Evolutionary conservation across 2,113 vertebrate species (phyloP).

Genomic region (Nansenia antarctica): DNA sequence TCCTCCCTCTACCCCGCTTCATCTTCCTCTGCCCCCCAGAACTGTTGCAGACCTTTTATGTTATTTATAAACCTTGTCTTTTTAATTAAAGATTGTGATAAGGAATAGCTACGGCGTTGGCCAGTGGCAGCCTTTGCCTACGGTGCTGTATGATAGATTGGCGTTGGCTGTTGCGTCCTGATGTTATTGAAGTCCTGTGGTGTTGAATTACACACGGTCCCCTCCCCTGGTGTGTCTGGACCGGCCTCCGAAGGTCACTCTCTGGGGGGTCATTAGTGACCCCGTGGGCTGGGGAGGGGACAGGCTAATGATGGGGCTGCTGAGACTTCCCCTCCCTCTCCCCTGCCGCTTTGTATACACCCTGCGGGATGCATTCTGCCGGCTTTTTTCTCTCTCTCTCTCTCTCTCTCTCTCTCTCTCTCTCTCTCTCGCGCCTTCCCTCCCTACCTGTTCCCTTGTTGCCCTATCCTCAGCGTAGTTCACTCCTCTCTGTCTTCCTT

Average conservation of each 20-base stretch:
- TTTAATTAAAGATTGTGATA: constrained; percentile 3
- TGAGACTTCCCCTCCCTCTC: neutral
- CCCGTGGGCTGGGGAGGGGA: too few relatives aligned
- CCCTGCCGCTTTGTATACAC: neutral
- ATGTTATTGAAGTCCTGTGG: neutral
- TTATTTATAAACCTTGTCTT: neutral
- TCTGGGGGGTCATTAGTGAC: neutral
- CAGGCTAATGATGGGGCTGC: neutral
- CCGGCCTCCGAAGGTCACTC: neutral
- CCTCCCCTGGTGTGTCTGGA: neutral
- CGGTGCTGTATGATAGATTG: neutral
- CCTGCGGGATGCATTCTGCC: too few relatives aligned
- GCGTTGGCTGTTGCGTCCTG: too few relatives aligned
- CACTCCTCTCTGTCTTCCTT: neutral
- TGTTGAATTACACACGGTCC: neutral
- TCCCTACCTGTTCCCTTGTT: too few relatives aligned
- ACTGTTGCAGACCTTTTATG: neutral
- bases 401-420: too few relatives aligned
- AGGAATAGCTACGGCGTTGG: too few relatives aligned
- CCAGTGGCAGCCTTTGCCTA: neutral
- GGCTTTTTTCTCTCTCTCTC: too few relatives aligned
- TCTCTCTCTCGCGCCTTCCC: too few relatives aligned
- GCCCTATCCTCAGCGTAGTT: too few relatives aligned
- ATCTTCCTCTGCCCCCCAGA: neutral
- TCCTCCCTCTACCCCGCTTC: neutral